Evolutionary conservation across 1,140 invertebrate genomes (phyloP), one percentile per base, ranked within the genome.

Genomic region (Drosophila sp.): DNA sequence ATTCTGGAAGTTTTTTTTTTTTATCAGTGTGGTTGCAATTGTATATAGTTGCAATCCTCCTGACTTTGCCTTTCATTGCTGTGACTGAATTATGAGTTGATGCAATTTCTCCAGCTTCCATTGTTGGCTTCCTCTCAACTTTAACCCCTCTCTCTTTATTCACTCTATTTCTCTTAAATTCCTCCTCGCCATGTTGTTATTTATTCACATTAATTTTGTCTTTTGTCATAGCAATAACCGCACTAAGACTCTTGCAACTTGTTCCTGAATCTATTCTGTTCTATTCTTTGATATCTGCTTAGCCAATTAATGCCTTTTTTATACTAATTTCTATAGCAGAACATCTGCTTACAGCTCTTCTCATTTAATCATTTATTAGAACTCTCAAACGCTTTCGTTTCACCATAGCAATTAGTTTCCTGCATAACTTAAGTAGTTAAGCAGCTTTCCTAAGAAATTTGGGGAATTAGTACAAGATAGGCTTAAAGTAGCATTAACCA

Each of bases 31-130:
- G 18, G 16, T 29, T 48, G 53, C 72, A 78, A 65, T 69, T 45
- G 81, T 67, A 75, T 21, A 21, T 21, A 2, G 67, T 72, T 74
- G 64, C 76, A 84, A 76, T 81, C 32, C 78, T 51, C 66, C 66
- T 71, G 70, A 65, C 79, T 78, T 80, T 48, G 46, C 36, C 29
- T 72, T 72, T 64, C 57, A 72, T 67, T 77, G 64, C 82, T 45
- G 57, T 64, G 57, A 50, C 79, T 86, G 78, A 86, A 72, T 78
- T 86, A 86, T 89, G 83, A 82, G 71, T 72, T 62, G 76, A 76
- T 84, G 84, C 80, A 67, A 84, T 89, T 76, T 40, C 61, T 63
- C 27, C 50, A 45, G 32, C 29, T 45, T 29, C 21, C 29, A 57
- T 58, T 46, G 9, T 64, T 16, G 16, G 7, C 32, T 11, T 29